phyloP scores from a whole-genome alignment of 2,113 vertebrate species.

The Serinus canaria region DNA sequence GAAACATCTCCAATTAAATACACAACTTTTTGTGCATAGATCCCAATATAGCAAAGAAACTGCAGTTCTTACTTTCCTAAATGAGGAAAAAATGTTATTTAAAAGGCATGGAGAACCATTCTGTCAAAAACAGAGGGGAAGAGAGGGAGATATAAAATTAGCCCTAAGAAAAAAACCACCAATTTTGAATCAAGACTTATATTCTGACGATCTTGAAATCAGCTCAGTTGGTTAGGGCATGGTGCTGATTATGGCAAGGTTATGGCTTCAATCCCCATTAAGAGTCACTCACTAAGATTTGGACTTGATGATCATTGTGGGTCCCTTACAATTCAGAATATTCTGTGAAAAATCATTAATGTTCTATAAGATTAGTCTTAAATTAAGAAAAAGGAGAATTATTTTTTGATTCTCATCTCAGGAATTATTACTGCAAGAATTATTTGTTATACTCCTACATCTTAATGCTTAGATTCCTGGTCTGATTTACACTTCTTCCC shows the following conservation, averaged over 20 bases:
- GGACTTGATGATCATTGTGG: background rate
- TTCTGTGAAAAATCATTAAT: background rate
- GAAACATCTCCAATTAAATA: background rate
- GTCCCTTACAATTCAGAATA: background rate
- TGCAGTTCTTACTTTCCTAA: background rate
- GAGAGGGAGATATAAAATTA: background rate
- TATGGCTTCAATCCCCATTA: background rate
- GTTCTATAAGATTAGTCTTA: background rate
- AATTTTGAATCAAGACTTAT: background rate
- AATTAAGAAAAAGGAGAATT: background rate
- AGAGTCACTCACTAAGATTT: background rate
- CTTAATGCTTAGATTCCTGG: background rate
- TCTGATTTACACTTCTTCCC: background rate
- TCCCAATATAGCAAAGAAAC: background rate
- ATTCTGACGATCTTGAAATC: background rate
- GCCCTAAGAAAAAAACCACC: background rate
- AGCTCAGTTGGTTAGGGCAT: background rate
- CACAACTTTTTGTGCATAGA: background rate
- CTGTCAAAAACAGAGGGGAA: background rate
- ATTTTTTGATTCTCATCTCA: background rate
- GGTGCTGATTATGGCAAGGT: background rate
- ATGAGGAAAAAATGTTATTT: background rate
- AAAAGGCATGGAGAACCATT: background rate
- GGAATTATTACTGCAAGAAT: background rate
- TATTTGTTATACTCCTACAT: background rate